Base-by-base conservation (phyloP, 2,888 invertebrate genomes). In the Drosophila nr. perissopoda region DNA sequence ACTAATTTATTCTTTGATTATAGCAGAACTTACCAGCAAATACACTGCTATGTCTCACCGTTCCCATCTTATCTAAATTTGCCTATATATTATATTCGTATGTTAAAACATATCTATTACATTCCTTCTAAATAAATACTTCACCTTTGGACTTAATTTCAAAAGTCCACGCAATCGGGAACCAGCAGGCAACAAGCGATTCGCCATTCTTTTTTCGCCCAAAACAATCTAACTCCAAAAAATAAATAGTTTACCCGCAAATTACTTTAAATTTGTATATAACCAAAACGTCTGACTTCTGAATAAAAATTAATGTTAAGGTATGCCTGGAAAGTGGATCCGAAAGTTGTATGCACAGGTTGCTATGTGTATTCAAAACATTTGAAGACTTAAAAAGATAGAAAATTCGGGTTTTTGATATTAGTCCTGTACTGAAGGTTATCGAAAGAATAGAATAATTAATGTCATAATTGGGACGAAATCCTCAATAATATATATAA, bases 61-160 rank as follows among this genome's bases (percentile, higher is more conserved):
- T 18, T 6, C 56, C 52, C 2, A 2, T 5, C 16, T 29, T 66
- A 7, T 63, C 11, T 10, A 27, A 8, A 27, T 21, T 13, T 10
- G 52, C 25, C 76, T 77, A 34, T 8, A 29, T 4, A 0, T 31
- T 1, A 31, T 33, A 52, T 10, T 18, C 18, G 38, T 33, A 2
- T 7, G 34, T n/a, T 6, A 13, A 13, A 49, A 11, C 2, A 42
- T 7, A n/a, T 42, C 1, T 16, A 34, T 2, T 1, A 21, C 5
- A 18, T 7, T 31, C 3, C 4, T 31, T 42, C 8, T 21, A 18
- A 27, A 34, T 5, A 16, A 34, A 8, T 25, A 4, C 8, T 29
- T 51, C 34, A 83, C 87, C 78, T 74, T 83, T 42, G 29, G 29
- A n/a, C 58, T 11, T 4, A 56, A 16, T 2, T 49, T 38, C 1